These are phyloP conservation scores for Sebastes vulpes DNA, from an alignment of 2,797 vertebrate genomes.

Conservation along the genomic window DNA sequence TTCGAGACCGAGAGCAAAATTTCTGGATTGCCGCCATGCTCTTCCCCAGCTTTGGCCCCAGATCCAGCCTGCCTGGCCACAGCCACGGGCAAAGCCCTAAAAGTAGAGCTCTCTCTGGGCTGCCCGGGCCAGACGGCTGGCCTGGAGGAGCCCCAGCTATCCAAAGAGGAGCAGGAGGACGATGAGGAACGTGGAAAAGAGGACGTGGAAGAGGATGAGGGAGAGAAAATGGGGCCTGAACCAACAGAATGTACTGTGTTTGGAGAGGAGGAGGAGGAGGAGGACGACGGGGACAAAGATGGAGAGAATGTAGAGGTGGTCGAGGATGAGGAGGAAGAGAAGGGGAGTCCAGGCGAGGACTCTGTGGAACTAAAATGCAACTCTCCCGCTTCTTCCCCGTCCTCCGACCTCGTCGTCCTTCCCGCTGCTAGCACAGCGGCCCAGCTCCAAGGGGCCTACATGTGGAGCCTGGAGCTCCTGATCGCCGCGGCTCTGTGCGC, in stretches of 20 bases:
- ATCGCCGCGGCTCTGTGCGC: conserved; percentile 91
- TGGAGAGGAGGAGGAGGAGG: conserved; percentile 17
- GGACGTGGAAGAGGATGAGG: conserved; percentile 43
- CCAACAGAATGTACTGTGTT: conserved; percentile 62
- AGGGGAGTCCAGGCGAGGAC: conserved; percentile 6
- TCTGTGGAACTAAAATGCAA: conserved; percentile 14
- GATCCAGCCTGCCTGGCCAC: conserved; percentile 42
- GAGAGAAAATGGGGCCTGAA: conserved; percentile 30
- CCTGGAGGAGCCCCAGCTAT: conserved; percentile 61
- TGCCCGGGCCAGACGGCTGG: conserved; percentile 52
- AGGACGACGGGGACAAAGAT: conserved; percentile 42
- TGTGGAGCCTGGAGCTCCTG: conserved; percentile 92
- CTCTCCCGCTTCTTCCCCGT: conserved; percentile 13
- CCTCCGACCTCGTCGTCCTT: background rate
- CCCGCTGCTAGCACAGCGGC: conserved; percentile 20
- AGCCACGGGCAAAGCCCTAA: conserved; percentile 56
- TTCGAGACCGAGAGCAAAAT: conserved; percentile 35
- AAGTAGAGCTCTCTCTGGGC: conserved; percentile 60
- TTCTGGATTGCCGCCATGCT: conserved; percentile 55
- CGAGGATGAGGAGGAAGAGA: conserved; percentile 57
- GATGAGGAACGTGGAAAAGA: conserved; percentile 46
- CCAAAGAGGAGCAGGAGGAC: conserved; percentile 62
- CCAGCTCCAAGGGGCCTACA: conserved; percentile 76
- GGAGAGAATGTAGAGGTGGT: conserved; percentile 57
- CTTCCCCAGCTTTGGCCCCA: conserved; percentile 41